Evolutionary conservation across 2,113 vertebrate genomes (phyloP).

Genomic region (Heteronetta atricapilla): DNA sequence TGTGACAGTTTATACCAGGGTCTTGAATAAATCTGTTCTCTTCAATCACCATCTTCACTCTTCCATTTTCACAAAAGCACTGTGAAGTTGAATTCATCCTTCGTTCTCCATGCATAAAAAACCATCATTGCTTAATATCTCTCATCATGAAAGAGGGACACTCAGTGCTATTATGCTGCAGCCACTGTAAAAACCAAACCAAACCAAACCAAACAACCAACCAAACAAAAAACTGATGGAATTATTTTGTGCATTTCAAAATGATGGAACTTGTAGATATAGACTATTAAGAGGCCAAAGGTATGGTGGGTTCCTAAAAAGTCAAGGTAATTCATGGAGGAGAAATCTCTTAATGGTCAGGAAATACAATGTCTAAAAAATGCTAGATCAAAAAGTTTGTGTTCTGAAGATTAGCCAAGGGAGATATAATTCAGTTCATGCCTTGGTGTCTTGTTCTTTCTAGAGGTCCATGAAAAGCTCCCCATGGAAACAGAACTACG

Average conservation of each 20-base stretch:
- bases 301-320: background rate
- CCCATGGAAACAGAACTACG: background rate
- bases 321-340: background rate
- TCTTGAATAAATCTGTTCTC: background rate
- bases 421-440: background rate
- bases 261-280: background rate
- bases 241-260: background rate
- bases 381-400: background rate
- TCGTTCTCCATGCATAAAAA: background rate
- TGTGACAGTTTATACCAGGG: accelerated
- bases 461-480: background rate
- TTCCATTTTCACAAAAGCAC: background rate
- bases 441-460: background rate
- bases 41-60: background rate
- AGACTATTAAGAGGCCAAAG: background rate
- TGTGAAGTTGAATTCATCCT: background rate
- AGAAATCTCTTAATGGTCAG: background rate
- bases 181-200: background rate
- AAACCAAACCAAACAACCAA: too few species aligned
- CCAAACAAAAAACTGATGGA: background rate
- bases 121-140: background rate
- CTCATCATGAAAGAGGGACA: background rate
- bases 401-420: background rate
- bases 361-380: background rate
- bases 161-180: background rate